Base-by-base conservation (phyloP, 2,113 vertebrate genomes). In the Elanoides forficatus region DNA sequence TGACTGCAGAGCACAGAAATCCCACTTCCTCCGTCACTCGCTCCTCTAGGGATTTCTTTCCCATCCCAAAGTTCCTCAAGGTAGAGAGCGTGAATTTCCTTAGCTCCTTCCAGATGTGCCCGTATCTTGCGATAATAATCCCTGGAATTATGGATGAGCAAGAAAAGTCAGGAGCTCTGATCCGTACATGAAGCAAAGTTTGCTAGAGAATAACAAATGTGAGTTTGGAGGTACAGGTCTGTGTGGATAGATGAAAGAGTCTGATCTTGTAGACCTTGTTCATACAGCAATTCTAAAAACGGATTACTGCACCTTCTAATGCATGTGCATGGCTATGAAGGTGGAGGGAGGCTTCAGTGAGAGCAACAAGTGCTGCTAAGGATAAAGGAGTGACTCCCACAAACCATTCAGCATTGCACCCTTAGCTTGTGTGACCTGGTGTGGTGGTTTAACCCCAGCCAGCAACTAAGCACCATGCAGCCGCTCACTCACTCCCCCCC, bases 1-100 rank as follows among this genome's bases (percentile, higher is more conserved):
- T 59, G 29, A 98, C 6, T 47, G 59, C 93, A 13, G 96, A 85
- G 38, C 97, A 98, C 59, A 98, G 97, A 95, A 75, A 97, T 73
- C 58, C 19, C 3, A 97, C 94, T 95, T 99, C 99, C 79, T 98
- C 97, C 0, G 50, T 82, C 91, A 99, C 98, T 93, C 94, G 97
- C 19, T 98, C 90, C 91, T 99, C 99, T 98, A 99, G 96, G 5
- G 98, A 98, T 85, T 96, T 98, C 92, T 99, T 99, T 91, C 99
- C 98, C 95, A 99, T 95, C 30, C 98, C 98, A 38, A 99, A 98
- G 93, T 98, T 98, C 91, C 97, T 98, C 92, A 99, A 53, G 1
- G 98, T 98, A 73, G 92, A 96, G 55, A 99, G 43, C 0, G 98
- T 80, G 75, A 99, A 99, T 58, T 97, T 98, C 13, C 98, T 97